Conservation (phyloP, 2,797 vertebrate genomes). For the Oryzias sinensis region DNA sequence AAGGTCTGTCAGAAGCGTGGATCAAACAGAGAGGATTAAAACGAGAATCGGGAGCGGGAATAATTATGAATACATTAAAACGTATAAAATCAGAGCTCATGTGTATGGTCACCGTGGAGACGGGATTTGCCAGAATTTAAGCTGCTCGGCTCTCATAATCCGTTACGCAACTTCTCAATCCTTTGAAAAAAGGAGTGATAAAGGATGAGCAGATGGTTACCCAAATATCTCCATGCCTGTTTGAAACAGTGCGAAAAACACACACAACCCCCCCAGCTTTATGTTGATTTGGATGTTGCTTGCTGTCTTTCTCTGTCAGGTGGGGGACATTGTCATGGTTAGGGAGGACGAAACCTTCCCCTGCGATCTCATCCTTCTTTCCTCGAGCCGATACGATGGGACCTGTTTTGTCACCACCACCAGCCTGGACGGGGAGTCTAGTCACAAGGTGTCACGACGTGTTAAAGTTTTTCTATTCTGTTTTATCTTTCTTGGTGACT, state of each 20-base stretch:
- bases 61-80: constrained; percentile 76
- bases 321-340: constrained; percentile 95
- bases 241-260: constrained; percentile 2
- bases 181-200: constrained; percentile 30
- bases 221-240: constrained; percentile 34
- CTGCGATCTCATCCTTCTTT: constrained; percentile 95
- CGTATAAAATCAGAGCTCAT: constrained; percentile 68
- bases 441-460: constrained; percentile 85
- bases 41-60: constrained; percentile 62
- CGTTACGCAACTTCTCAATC: constrained; percentile 74
- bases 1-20: constrained; percentile 44
- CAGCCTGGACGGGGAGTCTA: constrained; percentile 96
- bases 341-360: constrained; percentile 97
- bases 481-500: not conserved
- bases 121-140: constrained; percentile 70
- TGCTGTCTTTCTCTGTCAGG: constrained; percentile 70
- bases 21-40: constrained; percentile 68
- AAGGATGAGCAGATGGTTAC: constrained; percentile 43
- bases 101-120: constrained; percentile 67
- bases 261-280: constrained; percentile 5
- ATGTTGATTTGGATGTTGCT: constrained; percentile 33
- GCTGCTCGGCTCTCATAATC: constrained; percentile 72
- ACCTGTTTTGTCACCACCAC: constrained; percentile 98
- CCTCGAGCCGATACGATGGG: constrained; percentile 89
- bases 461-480: not conserved